Conservation (phyloP, 2,113 vertebrate species). For the Recurvirostra avosetta region DNA sequence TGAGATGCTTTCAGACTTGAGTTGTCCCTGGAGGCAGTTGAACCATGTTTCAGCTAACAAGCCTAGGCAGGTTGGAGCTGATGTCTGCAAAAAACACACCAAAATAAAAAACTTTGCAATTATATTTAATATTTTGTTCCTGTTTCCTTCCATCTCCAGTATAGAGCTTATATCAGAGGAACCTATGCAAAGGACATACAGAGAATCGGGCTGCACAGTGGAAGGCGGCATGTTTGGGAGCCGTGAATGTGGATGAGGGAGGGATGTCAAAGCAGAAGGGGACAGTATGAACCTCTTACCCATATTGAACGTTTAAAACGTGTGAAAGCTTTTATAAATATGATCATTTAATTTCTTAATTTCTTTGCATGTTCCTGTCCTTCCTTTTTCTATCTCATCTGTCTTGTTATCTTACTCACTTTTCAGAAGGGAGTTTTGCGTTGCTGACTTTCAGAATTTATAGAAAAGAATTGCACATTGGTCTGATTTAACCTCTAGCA, state of each 20-base stretch:
- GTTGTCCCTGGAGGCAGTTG: background rate
- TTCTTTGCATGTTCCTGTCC: background rate
- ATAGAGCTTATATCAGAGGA: background rate
- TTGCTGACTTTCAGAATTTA: background rate
- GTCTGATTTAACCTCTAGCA: background rate
- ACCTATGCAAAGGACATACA: background rate
- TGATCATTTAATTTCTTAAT: background rate
- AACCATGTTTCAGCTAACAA: background rate
- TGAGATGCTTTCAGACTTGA: background rate
- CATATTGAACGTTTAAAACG: background rate
- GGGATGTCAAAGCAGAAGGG: background rate
- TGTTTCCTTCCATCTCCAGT: rapidly evolving
- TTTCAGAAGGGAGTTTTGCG: background rate
- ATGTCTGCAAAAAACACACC: background rate
- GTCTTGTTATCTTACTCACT: background rate
- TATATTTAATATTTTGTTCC: no score
- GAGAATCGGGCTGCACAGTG: background rate
- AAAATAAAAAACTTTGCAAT: background rate
- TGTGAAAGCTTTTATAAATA: background rate
- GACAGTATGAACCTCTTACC: background rate
- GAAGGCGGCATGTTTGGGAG: background rate
- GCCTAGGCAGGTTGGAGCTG: background rate
- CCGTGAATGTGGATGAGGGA: background rate
- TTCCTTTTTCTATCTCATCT: background rate
- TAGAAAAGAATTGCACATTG: background rate